Evolutionary conservation across 2,888 invertebrate genomes (phyloP), one percentile per base, ranked within the genome.

Genomic region (Euplexia lucipara): DNA sequence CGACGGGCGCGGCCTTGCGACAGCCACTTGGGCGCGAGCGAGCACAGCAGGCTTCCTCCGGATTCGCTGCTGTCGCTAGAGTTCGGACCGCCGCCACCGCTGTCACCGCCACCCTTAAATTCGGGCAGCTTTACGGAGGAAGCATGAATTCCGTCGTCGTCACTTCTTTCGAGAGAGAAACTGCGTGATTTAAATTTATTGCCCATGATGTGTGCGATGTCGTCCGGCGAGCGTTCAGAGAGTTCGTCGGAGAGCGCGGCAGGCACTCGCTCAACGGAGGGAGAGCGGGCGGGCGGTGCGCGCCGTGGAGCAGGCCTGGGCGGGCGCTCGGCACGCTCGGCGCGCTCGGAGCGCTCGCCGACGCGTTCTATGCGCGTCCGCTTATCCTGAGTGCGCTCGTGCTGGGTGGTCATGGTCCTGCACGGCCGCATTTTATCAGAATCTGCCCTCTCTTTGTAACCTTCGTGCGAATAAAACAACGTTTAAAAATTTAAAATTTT

Each of bases 21-120:
- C 70, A 93, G 85, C 94, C 94, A 95, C 75, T 89, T 87, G 58
- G 93, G 91, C 69, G 93, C 91, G 72, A 92, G 85, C 70, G 92
- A 83, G 83, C 93, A 92, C 81, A 94, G 82, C 85, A 90, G 81
- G 71, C 91, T 86, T 75, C 90, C 88, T 52, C 88, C 90, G 14
- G 91, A 91, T 76, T 90, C 92, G 54, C 91, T 90, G 76, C 92
- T 91, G 76, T 87, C 88, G 72, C 92, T 91, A 65, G 89, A 90
- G 72, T 83, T 86, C 56, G 79, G 81, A 58, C 49, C 66, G 14
- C 53, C 61, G 22, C 57, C 49, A 22, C 51, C 53, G 3, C 62
- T 53, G 20, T 53, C 53, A 3, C 62, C 73, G 16, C 66, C 68
- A 2, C 57, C 66, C 42, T 67, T 63, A 22, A 65, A 74, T n/a